Evolutionary conservation across 2,797 vertebrate genomes (phyloP).

Genomic region (Todus mexicanus): DNA sequence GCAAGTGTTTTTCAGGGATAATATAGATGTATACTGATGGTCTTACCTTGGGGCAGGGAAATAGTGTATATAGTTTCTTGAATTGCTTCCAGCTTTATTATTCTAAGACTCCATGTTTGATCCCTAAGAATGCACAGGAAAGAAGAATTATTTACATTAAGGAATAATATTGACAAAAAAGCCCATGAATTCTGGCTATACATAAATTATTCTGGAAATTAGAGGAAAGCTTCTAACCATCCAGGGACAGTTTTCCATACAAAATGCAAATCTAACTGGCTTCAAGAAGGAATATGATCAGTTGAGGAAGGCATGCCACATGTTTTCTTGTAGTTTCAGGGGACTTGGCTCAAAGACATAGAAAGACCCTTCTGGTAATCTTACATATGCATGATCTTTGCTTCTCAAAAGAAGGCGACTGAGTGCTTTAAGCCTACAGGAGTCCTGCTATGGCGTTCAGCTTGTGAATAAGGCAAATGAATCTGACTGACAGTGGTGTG

Average conservation of each 20-base stretch:
- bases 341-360: neutral
- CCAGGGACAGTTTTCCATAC: neutral
- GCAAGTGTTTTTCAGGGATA: neutral
- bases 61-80: neutral
- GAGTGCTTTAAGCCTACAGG: neutral
- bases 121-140: neutral
- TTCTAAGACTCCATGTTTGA: neutral
- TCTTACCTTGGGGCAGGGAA: neutral
- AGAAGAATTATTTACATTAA: neutral
- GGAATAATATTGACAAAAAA: neutral
- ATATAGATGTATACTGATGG: neutral
- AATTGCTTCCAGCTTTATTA: neutral
- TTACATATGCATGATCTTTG: neutral
- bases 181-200: neutral
- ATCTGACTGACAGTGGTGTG: neutral
- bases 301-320: neutral
- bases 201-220: neutral
- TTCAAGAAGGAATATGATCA: neutral
- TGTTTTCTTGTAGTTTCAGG: neutral
- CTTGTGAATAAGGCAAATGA: neutral
- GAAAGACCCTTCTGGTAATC: neutral
- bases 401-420: neutral
- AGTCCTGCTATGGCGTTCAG: neutral
- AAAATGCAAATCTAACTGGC: neutral
- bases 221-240: neutral